These are phyloP conservation scores for Isurus oxyrinchus DNA, from an alignment of 2,113 vertebrate species.

Conservation along the genomic window DNA sequence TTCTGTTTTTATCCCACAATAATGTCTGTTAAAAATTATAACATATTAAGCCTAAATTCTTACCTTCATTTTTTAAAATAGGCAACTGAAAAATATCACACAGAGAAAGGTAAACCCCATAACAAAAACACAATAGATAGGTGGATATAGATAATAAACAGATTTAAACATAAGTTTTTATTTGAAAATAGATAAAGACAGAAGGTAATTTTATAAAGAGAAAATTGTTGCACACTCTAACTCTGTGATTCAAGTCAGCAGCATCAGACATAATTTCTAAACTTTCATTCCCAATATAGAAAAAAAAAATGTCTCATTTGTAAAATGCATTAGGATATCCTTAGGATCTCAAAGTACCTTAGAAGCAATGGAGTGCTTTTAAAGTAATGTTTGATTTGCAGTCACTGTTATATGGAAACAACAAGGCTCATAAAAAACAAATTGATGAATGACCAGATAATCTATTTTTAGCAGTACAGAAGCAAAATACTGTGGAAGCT, in stretches of 20 bases:
- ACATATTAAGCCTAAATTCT: background rate
- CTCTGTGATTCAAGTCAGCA: background rate
- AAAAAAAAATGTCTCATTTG: background rate
- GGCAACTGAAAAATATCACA: too few relatives aligned
- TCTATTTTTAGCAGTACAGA: background rate
- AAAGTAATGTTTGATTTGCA: background rate
- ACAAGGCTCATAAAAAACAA: background rate
- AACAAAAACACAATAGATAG: background rate
- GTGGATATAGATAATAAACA: background rate
- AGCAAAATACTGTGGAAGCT: background rate
- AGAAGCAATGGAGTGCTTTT: background rate
- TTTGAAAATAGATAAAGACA: background rate
- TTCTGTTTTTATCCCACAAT: background rate
- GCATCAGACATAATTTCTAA: background rate
- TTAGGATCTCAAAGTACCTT: background rate
- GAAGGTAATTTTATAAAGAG: background rate
- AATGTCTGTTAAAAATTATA: background rate
- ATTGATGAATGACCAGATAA: background rate
- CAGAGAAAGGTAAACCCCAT: background rate
- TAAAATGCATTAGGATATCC: background rate
- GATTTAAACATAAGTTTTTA: background rate
- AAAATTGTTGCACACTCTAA: background rate
- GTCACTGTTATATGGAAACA: background rate
- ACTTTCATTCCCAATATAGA: background rate
- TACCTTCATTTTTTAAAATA: background rate